Evolutionary conservation across 2,113 vertebrate genomes (phyloP).

Genomic region (Brachypteracias leptosomus): DNA sequence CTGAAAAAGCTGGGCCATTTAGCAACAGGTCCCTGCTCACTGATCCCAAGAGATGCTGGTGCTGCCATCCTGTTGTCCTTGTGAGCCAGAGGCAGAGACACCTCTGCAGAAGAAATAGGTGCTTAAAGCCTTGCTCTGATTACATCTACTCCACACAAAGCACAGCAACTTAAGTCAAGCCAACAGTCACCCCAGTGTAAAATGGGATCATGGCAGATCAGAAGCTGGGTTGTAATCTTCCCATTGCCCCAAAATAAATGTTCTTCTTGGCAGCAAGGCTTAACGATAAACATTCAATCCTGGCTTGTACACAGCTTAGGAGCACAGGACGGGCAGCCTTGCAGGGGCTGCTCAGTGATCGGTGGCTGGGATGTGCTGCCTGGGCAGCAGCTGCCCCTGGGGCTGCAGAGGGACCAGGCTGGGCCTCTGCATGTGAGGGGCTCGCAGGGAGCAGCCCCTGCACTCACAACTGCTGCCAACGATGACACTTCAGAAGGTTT

Average conservation of each 20-base stretch:
- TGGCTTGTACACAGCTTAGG: accelerated
- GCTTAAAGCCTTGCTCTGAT: slow-evolving; percentile 33
- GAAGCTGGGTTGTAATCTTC: slow-evolving; percentile 44
- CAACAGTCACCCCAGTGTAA: background rate
- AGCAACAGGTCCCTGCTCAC: background rate
- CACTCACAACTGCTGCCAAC: background rate
- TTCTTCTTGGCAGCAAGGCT: slow-evolving; percentile 18
- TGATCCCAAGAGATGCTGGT: accelerated
- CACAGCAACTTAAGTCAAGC: background rate
- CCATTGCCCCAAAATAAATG: slow-evolving; percentile 25
- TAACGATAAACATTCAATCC: background rate
- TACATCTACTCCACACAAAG: slow-evolving; percentile 17
- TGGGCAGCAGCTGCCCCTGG: accelerated
- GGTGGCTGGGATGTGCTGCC: accelerated
- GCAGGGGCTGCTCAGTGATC: accelerated
- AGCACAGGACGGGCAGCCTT: background rate
- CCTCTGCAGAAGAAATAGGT: background rate
- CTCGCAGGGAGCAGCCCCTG: background rate
- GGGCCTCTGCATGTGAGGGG: accelerated
- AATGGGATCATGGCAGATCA: background rate
- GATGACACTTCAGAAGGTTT: background rate
- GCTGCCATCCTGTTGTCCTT: background rate
- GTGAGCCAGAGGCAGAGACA: background rate
- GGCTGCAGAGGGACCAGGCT: accelerated
- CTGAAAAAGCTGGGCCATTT: background rate